These are phyloP conservation scores for Hydrophis major DNA, from an alignment of 2,797 vertebrate genomes.

Conservation along the genomic window DNA sequence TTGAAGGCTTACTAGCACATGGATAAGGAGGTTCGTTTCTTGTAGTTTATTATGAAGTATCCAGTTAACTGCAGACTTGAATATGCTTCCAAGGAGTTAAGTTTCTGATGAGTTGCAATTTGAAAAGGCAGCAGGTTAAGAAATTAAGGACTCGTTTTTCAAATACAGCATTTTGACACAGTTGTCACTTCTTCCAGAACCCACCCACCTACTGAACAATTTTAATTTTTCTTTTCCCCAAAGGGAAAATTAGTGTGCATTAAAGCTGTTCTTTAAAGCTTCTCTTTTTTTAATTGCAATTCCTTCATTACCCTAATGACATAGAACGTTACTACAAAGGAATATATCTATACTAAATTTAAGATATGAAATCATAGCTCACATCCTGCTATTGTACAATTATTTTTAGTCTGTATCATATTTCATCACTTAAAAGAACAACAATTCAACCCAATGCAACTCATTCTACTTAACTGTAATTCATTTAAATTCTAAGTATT, in stretches of 20 bases:
- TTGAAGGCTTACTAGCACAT: not conserved
- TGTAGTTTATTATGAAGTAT: not conserved
- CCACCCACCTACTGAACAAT: not conserved
- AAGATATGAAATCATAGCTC: not conserved
- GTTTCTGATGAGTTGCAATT: not conserved
- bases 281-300: not conserved
- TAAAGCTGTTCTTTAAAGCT: not conserved
- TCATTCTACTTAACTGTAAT: not conserved
- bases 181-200: not conserved
- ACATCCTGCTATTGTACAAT: not conserved
- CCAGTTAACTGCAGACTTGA: not conserved
- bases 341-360: not conserved
- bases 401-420: not conserved
- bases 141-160: conserved; percentile 1
- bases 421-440: not conserved
- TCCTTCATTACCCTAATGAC: not conserved
- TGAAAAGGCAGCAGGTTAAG: not conserved
- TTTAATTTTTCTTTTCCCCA: not conserved
- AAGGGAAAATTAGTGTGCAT: not conserved
- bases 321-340: not conserved
- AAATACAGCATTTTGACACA: not conserved
- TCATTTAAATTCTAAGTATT: not conserved
- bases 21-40: not conserved
- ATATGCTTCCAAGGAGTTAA: not conserved
- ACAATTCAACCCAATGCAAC: not conserved